These are phyloP conservation scores for Homalodisca vitripennis DNA, from an alignment of 1,140 invertebrate species.

Conservation along the genomic window DNA sequence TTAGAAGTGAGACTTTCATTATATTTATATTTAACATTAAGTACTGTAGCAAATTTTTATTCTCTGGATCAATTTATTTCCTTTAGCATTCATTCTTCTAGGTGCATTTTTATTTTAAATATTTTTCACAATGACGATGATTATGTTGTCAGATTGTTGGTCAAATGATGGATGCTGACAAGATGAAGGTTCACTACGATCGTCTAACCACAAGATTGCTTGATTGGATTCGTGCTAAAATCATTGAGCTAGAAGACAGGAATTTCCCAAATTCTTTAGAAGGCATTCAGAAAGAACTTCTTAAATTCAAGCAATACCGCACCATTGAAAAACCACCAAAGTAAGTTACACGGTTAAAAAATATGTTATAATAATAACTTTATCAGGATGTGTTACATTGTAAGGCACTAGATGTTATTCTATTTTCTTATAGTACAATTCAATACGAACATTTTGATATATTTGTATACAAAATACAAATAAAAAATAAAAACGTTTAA, in stretches of 20 bases:
- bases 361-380: not conserved
- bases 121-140: not conserved
- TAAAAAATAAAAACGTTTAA: no score
- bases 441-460: no score
- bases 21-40: no score
- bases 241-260: slow-evolving; percentile 77
- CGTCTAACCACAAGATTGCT: slow-evolving; percentile 79
- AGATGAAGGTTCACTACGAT: slow-evolving; percentile 87
- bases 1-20: no score
- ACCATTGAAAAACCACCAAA: slow-evolving; percentile 98
- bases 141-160: slow-evolving; percentile 76
- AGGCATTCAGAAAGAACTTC: slow-evolving; percentile 88
- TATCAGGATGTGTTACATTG: no score
- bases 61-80: no score
- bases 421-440: no score
- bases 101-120: not conserved
- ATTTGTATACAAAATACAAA: no score
- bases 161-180: slow-evolving; percentile 93
- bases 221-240: slow-evolving; percentile 92
- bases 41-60: no score
- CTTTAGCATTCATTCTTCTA: no score
- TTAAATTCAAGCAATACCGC: slow-evolving; percentile 92
- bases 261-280: slow-evolving; percentile 95
- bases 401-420: no score
- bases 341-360: slow-evolving; percentile 51